Base-by-base conservation (phyloP, 2,888 invertebrate genomes). In the Nineta flava region DNA sequence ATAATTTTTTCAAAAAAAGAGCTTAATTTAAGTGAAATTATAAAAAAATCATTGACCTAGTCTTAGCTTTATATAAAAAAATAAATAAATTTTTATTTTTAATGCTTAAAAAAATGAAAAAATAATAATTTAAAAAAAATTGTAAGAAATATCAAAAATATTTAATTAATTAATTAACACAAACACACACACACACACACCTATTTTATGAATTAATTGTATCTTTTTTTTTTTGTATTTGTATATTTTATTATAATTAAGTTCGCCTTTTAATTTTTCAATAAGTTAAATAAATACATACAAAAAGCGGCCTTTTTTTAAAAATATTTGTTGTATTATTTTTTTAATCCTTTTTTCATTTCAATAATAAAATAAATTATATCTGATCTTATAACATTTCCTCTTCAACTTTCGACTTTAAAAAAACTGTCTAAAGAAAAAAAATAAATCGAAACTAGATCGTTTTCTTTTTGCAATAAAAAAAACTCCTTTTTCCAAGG, bases 271-370 rank as follows among this genome's bases (percentile, higher is more conserved):
- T 38, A 38, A 38, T 38, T 38, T 38, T 38, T 38, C 38, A 44
- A 26, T 44, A 44, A 44, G 26, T 21, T 13, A 44, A 21, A 44
- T 26, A 26, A 26, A 26, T 26, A 26, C 26, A 26, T 26, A 26
- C 26, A 26, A 26, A 44, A 13, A 44, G 44, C 44, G 44, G 44
- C 44, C 44, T 44, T 44, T 44, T n/a, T 44, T 44, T 44, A 44
- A 44, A 38, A 38, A 38, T 15, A 38, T 15, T 38, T 26, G 2
- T 6, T 26, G 4, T 26, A 26, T 26, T 6, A 6, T 6, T 26
- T 26, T 26, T 3, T 26, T 2, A 26, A 26, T 7, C 26, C 7
- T 26, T 26, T 26, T n/a, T n/a, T n/a, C n/a, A n/a, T n/a, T n/a
- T n/a, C n/a, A n/a, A n/a, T n/a, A n/a, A n/a, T n/a, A n/a, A n/a